These are phyloP conservation scores for Solea senegalensis DNA, from an alignment of 2,113 vertebrate genomes.

Conservation along the genomic window DNA sequence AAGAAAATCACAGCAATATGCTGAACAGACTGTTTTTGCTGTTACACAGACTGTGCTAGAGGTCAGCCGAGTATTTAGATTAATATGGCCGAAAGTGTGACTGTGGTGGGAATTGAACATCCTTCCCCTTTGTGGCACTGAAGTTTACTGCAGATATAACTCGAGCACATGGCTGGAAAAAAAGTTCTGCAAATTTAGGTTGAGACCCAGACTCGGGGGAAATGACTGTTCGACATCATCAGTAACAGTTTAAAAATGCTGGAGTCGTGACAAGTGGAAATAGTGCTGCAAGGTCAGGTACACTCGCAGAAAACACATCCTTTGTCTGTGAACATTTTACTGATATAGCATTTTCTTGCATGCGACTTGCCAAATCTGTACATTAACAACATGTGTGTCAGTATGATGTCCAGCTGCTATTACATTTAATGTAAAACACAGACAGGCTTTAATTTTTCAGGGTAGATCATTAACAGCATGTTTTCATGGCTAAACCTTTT, in stretches of 20 bases:
- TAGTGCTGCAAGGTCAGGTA: not conserved
- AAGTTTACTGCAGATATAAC: too few species aligned
- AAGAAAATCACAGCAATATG: too few species aligned
- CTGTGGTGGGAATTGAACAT: too few species aligned
- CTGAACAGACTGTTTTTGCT: too few species aligned
- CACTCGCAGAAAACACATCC: not conserved
- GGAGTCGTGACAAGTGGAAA: not conserved
- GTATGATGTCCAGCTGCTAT: not conserved
- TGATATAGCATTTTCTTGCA: not conserved
- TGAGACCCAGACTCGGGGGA: too few species aligned
- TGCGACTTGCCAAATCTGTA: not conserved
- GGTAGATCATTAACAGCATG: not conserved
- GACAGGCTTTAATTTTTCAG: not conserved
- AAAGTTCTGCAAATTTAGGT: too few species aligned
- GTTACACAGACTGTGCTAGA: too few species aligned
- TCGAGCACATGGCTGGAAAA: too few species aligned
- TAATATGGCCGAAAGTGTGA: too few species aligned
- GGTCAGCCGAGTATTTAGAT: too few species aligned
- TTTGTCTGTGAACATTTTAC: not conserved
- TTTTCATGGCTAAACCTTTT: not conserved
- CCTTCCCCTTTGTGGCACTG: too few species aligned
- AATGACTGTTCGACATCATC: too few species aligned
- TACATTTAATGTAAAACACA: not conserved
- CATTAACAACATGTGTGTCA: not conserved
- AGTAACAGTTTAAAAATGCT: not conserved